phyloP scores from a whole-genome alignment of 2,888 invertebrate species.

The Diarsia brunnea region DNA sequence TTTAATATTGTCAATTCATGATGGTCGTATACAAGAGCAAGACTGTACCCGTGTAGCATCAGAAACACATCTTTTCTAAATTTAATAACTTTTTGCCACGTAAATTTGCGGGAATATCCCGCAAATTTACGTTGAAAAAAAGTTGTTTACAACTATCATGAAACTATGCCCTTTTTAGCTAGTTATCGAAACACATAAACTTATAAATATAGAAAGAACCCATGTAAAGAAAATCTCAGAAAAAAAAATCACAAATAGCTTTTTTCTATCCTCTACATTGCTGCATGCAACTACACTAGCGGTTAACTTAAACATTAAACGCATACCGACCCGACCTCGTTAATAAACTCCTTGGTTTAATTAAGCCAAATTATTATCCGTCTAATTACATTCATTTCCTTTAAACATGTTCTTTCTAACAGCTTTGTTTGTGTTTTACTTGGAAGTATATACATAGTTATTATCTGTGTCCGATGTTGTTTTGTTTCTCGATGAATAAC shows the following conservation, averaged over 20 bases:
- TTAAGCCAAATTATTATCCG: slow-evolving; percentile 42
- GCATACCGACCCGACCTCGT: slow-evolving; percentile 39
- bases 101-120: too few relatives aligned
- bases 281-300: slow-evolving; percentile 3
- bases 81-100: too few relatives aligned
- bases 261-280: slow-evolving; percentile 7
- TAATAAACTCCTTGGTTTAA: slow-evolving; percentile 44
- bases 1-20: neutral
- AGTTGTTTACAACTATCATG: too few relatives aligned
- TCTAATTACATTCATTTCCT: slow-evolving; percentile 44
- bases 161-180: too few relatives aligned
- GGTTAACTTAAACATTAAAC: slow-evolving; percentile 46
- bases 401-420: slow-evolving; percentile 21
- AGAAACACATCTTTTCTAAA: neutral
- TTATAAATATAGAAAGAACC: neutral
- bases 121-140: too few relatives aligned
- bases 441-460: slow-evolving; percentile 29
- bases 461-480: slow-evolving; percentile 47
- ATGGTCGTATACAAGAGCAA: neutral
- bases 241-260: neutral
- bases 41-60: neutral
- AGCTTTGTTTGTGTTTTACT: slow-evolving; percentile 25
- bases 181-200: neutral
- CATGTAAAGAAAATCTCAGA: neutral
- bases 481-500: slow-evolving; percentile 38